Evolutionary conservation across 1,140 invertebrate species (phyloP).

Genomic region (Solenopsis invicta): DNA sequence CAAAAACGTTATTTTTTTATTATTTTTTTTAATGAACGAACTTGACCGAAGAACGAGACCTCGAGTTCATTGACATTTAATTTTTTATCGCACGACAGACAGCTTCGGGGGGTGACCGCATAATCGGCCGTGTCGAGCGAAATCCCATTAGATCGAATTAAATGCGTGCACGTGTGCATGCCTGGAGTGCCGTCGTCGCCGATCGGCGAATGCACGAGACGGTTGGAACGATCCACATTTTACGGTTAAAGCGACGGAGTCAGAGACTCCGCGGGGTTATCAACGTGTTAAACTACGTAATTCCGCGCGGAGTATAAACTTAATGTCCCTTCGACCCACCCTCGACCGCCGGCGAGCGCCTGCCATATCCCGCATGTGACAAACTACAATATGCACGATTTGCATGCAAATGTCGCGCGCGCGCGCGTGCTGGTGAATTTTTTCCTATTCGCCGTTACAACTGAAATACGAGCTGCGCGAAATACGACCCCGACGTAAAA

Average conservation of each 20-base stretch:
- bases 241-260: constrained; percentile 42
- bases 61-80: not conserved
- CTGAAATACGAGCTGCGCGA: constrained; percentile 44
- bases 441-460: constrained; percentile 1
- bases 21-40: not conserved
- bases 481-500: constrained; percentile 17
- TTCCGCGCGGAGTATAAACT: constrained; percentile 75
- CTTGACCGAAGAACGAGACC: not conserved
- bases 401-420: constrained; percentile 41
- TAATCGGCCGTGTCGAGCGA: not conserved
- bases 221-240: constrained; percentile 18
- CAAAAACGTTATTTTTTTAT: not conserved
- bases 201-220: not conserved
- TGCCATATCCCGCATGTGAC: not conserved
- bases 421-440: not conserved
- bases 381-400: constrained; percentile 45
- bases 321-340: constrained; percentile 53
- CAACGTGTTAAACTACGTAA: constrained; percentile 79
- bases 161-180: not conserved
- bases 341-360: not conserved
- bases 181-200: not conserved
- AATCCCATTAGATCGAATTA: constrained; percentile 25
- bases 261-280: constrained; percentile 69
- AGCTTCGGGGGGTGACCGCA: not conserved
- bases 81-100: not conserved